Evolutionary conservation across 2,888 invertebrate species (phyloP), one percentile per base, ranked within the genome.

Genomic region (Chloroclystis v-ata): DNA sequence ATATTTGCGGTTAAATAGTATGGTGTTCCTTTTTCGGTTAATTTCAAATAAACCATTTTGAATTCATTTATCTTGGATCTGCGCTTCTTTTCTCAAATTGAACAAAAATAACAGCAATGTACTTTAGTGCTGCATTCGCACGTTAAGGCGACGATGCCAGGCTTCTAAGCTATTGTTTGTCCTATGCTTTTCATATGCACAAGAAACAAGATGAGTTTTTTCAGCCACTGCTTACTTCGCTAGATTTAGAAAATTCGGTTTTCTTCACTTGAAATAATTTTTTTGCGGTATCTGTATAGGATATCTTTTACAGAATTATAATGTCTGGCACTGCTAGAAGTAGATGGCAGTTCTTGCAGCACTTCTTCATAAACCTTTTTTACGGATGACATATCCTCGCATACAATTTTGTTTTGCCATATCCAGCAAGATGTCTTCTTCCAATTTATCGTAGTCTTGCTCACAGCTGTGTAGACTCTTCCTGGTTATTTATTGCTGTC

Each of bases 361-460:
- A n/a, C n/a, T 40, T 42, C 9, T 45, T 42, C 41, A 41, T 45
- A 49, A 41, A 49, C 33, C 35, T 49, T 41, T 41, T 49, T 45
- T 41, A 43, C 29, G 8, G 37, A 45, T 26, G 39, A 49, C 42
- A 45, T 45, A 38, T 49, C 33, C 37, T 40, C 20, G 32, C 44
- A 49, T 9, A 44, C 49, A 14, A n/a, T 41, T 41, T 20, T 44
- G 44, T 41, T 44, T 44, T 49, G 41, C 41, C 30, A 37, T 48
- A 43, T 43, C 28, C 24, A 48, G 33, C 30, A 39, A 38, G 37
- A 47, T 14, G 43, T 49, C 39, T 43, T 43, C 39, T 43, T 48
- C 28, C 43, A 43, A 43, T 48, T 48, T 48, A 38, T 48, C 39
- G 37, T 43, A 43, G 39, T 48, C 39, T 48, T 43, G 48, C 38